Evolutionary conservation across 1,140 invertebrate species (phyloP).

Genomic region (Drosophila tsacasi): DNA sequence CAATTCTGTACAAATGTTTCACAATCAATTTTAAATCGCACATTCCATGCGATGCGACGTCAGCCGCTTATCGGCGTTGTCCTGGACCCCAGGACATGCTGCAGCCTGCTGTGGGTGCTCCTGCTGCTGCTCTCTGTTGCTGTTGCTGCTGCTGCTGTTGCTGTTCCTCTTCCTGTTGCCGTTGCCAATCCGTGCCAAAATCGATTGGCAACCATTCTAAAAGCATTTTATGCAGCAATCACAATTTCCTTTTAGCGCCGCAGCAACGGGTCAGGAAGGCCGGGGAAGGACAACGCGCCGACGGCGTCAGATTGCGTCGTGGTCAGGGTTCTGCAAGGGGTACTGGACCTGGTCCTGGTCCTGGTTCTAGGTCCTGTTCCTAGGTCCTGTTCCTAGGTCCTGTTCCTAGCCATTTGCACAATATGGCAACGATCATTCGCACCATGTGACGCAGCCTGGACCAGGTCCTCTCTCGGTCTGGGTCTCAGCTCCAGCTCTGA

Average conservation of each 20-base stretch:
- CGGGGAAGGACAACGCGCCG: slow-evolving; percentile 14
- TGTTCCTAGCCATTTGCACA: slow-evolving; percentile 69
- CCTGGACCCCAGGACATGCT: slow-evolving; percentile 5
- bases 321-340: background rate
- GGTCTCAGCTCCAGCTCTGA: background rate
- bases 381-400: slow-evolving; percentile 1
- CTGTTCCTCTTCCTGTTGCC: slow-evolving; percentile 25
- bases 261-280: slow-evolving; percentile 21
- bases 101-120: slow-evolving; percentile 20
- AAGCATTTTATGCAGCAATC: slow-evolving; percentile 82
- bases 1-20: slow-evolving; percentile 74
- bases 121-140: background rate
- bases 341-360: background rate
- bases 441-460: slow-evolving; percentile 61
- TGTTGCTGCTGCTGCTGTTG: background rate
- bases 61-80: slow-evolving; percentile 51
- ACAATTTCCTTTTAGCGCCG: slow-evolving; percentile 79
- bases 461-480: background rate
- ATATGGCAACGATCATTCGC: slow-evolving; percentile 78
- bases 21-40: slow-evolving; percentile 79
- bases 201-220: slow-evolving; percentile 81
- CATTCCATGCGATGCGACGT: slow-evolving; percentile 51
- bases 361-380: background rate
- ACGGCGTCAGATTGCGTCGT: slow-evolving; percentile 49
- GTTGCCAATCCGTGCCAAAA: slow-evolving; percentile 73